These are phyloP conservation scores for Diaprepes abbreviatus DNA, from an alignment of 2,888 invertebrate genomes.

Conservation along the genomic window DNA sequence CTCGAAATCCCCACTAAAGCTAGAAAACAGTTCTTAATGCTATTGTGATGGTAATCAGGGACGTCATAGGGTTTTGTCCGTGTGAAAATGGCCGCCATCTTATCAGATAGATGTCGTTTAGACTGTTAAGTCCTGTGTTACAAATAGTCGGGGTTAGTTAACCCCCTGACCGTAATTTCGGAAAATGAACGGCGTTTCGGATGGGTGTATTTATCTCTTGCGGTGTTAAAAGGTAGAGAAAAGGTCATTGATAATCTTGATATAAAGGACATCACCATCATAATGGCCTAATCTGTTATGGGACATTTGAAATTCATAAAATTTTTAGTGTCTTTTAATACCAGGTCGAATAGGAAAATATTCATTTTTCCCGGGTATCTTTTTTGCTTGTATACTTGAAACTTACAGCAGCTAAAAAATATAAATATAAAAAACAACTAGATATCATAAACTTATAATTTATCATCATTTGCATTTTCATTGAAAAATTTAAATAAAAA, in stretches of 20 bases:
- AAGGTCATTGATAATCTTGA: not conserved
- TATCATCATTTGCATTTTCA: no score
- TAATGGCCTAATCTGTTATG: no score
- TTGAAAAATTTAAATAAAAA: no score
- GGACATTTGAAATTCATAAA: no score
- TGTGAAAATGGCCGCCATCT: slow-evolving; percentile 24
- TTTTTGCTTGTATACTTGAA: no score
- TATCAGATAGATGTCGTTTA: slow-evolving; percentile 24
- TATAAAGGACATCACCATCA: not conserved
- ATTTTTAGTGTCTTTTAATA: no score
- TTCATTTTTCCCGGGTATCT: no score
- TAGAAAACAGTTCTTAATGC: slow-evolving; percentile 27
- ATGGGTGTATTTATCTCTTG: slow-evolving; percentile 9
- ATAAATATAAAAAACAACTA: no score
- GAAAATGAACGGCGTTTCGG: not conserved
- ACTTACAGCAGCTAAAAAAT: no score
- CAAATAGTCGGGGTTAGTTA: slow-evolving; percentile 21
- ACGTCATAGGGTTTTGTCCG: slow-evolving; percentile 35
- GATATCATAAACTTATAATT: no score
- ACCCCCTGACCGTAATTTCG: slow-evolving; percentile 10
- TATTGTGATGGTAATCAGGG: slow-evolving; percentile 43
- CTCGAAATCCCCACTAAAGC: slow-evolving; percentile 7
- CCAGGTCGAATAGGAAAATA: no score
- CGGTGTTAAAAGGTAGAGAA: not conserved
- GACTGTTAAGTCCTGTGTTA: slow-evolving; percentile 14